Base-by-base conservation (phyloP, 2,113 vertebrate species). In the Calidris pugnax region DNA sequence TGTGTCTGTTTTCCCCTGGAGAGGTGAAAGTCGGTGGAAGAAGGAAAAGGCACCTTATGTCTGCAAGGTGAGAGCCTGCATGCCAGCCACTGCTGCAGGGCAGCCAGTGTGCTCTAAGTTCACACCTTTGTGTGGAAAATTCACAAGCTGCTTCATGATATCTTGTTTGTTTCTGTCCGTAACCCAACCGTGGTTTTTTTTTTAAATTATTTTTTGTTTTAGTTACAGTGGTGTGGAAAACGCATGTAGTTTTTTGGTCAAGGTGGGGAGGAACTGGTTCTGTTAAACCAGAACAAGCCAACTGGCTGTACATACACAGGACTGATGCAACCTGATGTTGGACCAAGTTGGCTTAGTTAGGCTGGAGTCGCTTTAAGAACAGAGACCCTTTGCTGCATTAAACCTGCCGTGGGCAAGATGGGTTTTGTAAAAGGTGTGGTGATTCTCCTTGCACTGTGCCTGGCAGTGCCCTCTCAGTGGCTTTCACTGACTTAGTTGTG, bases 221-320 rank as follows among this genome's bases (percentile, higher is more conserved):
- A 53, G 30, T 60, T 55, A n/a, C 4, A 47, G 7, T 0, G 2
- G 5, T 47, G 19, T 67, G 51, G 71, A 86, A 86, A 67, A 55
- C 21, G 2, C 67, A 41, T 1, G 2, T 68, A 30, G 48, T 15
- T 30, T 53, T 73, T 71, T 50, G 20, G 28, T 53, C n/a, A 35
- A 56, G 35, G 32, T n/a, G 12, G 8, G 16, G 21, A 82, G 33
- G 53, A 85, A 30, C 14, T 32, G 6, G 12, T 75, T 89, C 51
- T 76, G 2, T 60, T 59, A 79, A 71, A 50, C 26, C 37, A 57
- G 37, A 71, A 37, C 20, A 56, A 87, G 39, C 19, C 26, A 55
- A 18, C 37, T 0, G 0, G 32, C n/a, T 91, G 12, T 62, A 82
- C 4, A 5, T 14, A 77, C 2, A 7, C 27, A 72, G 19, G 12